Conservation (phyloP, 1,140 invertebrate species). For the Drosophila paulistorum region DNA sequence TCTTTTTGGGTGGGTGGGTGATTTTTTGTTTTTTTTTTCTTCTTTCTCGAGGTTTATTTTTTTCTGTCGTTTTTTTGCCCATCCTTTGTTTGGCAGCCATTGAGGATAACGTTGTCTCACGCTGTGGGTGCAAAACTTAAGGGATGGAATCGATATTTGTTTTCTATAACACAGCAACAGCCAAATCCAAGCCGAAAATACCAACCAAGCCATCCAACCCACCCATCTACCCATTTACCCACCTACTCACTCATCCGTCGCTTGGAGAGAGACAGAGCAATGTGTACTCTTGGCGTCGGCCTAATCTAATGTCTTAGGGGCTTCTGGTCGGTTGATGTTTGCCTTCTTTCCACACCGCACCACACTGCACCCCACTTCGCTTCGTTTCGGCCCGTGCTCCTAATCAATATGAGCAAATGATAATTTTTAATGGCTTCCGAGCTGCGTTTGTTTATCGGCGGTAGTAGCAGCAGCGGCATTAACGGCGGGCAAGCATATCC, state of each 20-base stretch:
- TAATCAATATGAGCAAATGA: constrained; percentile 79
- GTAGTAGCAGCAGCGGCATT: constrained; percentile 14
- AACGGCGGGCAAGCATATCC: constrained; percentile 23
- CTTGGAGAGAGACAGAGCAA: neutral
- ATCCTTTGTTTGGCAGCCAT: constrained; percentile 80
- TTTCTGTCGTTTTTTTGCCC: constrained; percentile 35
- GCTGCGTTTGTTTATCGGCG: constrained; percentile 72
- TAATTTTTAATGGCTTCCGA: constrained; percentile 79
- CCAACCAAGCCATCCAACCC: neutral
- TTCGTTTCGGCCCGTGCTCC: constrained; percentile 17
- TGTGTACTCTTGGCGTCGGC: constrained; percentile 31
- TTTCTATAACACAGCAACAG: constrained; percentile 67
- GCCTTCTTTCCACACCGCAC: neutral
- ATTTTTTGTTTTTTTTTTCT: constrained; percentile 34
- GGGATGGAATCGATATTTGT: constrained; percentile 83
- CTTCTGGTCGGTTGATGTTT: constrained; percentile 31
- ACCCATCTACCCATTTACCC: constrained; percentile 32
- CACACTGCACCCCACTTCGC: neutral
- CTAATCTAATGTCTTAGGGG: constrained; percentile 78
- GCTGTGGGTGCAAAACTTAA: constrained; percentile 70
- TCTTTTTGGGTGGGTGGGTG: constrained; percentile 62
- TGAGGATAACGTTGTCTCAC: constrained; percentile 62
- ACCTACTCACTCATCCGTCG: too few relatives aligned
- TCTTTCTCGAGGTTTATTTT: constrained; percentile 30
- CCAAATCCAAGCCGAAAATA: constrained; percentile 19